phyloP scores from a whole-genome alignment of 1,140 invertebrate species.

The Papilio dardanus region DNA sequence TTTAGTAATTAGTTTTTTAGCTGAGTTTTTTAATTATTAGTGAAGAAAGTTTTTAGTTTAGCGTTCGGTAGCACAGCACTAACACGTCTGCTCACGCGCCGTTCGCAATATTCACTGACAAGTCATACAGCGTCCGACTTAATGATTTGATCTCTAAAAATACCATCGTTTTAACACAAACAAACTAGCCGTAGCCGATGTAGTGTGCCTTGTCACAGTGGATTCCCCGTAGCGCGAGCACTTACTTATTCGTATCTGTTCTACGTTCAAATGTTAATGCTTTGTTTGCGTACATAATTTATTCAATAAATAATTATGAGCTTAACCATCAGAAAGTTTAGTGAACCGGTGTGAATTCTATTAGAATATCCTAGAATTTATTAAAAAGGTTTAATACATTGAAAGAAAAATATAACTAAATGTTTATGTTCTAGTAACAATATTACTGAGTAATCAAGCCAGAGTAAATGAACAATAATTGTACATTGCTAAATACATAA shows the following conservation, averaged over 20 bases:
- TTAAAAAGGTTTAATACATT: too few species aligned
- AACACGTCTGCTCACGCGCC: constrained; percentile 32
- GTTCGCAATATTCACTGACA: constrained; percentile 40
- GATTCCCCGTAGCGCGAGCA: constrained; percentile 16
- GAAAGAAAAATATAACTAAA: neutral
- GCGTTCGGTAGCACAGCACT: neutral
- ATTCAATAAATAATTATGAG: neutral
- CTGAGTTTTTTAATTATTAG: neutral
- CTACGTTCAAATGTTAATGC: neutral
- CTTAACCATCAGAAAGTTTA: neutral
- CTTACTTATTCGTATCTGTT: neutral
- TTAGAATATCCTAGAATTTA: neutral
- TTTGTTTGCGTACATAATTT: neutral
- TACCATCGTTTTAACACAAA: constrained; percentile 40
- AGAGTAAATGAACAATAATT: neutral
- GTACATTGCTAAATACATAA: too few species aligned
- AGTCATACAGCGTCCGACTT: constrained; percentile 34
- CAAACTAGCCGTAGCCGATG: neutral
- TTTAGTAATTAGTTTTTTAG: neutral
- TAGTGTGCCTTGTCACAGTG: neutral
- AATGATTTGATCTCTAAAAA: constrained; percentile 56
- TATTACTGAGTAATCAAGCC: neutral
- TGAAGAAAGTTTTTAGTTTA: constrained; percentile 15
- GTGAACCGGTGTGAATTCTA: neutral
- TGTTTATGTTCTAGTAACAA: neutral